Base-by-base conservation (phyloP, 2,113 vertebrate genomes). In the Turdus rufiventris region DNA sequence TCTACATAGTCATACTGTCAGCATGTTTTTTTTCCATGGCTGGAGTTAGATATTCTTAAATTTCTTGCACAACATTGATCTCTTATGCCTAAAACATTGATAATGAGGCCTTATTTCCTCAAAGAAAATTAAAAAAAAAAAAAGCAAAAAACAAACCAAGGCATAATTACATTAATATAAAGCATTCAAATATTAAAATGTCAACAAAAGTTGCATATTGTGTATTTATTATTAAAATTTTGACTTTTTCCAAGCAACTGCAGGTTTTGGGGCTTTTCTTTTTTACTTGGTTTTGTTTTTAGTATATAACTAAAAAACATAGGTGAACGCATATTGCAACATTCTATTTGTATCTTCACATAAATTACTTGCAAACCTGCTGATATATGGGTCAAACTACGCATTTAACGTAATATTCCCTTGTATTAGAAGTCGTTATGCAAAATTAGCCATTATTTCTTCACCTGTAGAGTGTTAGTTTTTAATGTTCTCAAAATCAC, bases 221-320 rank as follows among this genome's bases (percentile, higher is more conserved):
- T 72, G 33, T 33, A 56, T 15, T 43, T 57, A 17, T 18, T 45
- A 47, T 51, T 29, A 13, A 6, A 28, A 10, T 36, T 36, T 42
- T 93, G 18, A 33, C 14, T 85, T 85, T 53, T 5, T 72, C 7
- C 14, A 68, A 60, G 6, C 14, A 87, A 48, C 6, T 42, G 17
- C 1, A 45, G 7, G 1, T 4, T 78, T 1, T 7, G 51, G 2
- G 4, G 4, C 3, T 45, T 78, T 31, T 0, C 0, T n/a, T 65
- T 57, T 68, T 42, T 40, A 14, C 8, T 58, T 60, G 19, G 1
- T 18, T 66, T 67, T 31, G 5, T 4, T 80, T 89, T 81, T 45
- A 25, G 66, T 29, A 38, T 40, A 33, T 14, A 38, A 25, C 10
- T 47, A 29, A 36, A 79, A 60, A 71, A 13, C 5, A 21, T 21